These are phyloP conservation scores for Actias luna DNA, from an alignment of 2,888 invertebrate species.

Conservation along the genomic window DNA sequence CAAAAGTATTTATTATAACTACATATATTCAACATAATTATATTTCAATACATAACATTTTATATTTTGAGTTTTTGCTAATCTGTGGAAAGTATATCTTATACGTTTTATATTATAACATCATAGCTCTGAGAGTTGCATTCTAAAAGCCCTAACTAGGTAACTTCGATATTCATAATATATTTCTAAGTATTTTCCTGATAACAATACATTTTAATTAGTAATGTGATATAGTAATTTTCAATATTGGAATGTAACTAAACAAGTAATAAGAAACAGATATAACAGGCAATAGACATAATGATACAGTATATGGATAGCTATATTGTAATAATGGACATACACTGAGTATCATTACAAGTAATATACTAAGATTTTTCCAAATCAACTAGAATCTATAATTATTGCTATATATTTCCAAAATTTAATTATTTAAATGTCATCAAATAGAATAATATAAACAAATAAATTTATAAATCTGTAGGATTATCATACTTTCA, in stretches of 20 bases:
- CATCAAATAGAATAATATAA: neutral
- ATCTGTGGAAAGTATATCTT: neutral
- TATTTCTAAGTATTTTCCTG: neutral
- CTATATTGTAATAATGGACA: neutral
- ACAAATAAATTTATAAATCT: neutral
- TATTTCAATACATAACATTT: constrained; percentile 11
- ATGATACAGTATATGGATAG: too few species aligned
- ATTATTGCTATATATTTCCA: neutral
- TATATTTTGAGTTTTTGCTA: neutral
- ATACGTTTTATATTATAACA: neutral
- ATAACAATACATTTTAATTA: neutral
- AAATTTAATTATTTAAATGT: neutral
- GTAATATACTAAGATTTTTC: neutral
- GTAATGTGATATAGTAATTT: neutral
- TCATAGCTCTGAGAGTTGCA: neutral
- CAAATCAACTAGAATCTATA: neutral
- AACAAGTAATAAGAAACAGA: constrained; percentile 9
- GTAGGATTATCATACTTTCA: neutral
- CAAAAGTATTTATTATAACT: neutral
- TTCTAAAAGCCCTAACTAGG: neutral
- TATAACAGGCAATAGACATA: too few species aligned
- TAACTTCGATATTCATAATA: neutral
- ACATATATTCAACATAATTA: neutral
- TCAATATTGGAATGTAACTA: constrained; percentile 6
- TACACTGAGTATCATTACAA: neutral